phyloP scores from a whole-genome alignment of 2,113 vertebrate species.

The Parus major region DNA sequence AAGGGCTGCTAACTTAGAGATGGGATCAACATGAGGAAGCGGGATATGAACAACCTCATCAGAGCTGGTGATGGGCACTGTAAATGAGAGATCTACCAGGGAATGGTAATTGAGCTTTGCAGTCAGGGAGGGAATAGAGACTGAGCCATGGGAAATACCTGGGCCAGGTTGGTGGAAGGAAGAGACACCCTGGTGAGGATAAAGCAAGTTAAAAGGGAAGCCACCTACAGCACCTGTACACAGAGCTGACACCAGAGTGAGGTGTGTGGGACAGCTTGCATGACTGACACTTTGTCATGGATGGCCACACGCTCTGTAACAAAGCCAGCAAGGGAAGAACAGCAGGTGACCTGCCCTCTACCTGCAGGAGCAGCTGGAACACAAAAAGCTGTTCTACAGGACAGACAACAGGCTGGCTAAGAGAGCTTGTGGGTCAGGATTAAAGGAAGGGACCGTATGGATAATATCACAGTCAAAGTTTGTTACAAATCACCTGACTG shows the following conservation, averaged over 20 bases:
- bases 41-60: neutral
- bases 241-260: neutral
- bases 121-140: neutral
- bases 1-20: neutral
- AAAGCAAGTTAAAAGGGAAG: neutral
- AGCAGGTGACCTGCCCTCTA: neutral
- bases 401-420: neutral
- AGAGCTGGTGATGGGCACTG: neutral
- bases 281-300: neutral
- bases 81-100: neutral
- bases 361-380: neutral
- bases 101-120: neutral
- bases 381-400: neutral
- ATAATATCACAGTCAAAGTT: neutral
- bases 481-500: accelerated
- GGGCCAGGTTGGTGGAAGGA: neutral
- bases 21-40: neutral
- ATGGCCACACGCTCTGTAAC: neutral
- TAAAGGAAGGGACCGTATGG: neutral
- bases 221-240: neutral
- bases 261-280: accelerated
- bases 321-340: neutral
- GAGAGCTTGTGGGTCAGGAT: neutral
- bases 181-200: neutral
- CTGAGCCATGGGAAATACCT: neutral